Base-by-base conservation (phyloP, 2,888 invertebrate genomes). In the Meliscaeva auricollis region DNA sequence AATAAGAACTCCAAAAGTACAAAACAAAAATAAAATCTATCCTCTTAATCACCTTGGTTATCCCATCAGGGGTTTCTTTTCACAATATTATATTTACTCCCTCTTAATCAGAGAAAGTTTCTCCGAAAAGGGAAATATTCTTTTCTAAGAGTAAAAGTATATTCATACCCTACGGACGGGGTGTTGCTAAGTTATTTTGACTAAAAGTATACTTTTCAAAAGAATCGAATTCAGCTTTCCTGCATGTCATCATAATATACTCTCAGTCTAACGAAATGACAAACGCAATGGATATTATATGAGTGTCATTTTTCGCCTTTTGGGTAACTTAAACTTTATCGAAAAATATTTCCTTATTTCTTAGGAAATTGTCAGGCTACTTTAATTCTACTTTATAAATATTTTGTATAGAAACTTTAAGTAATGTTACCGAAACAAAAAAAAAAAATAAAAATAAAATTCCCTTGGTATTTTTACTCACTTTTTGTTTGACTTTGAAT, bases 391-490 rank as follows among this genome's bases (percentile, higher is more conserved):
- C n/a, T n/a, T n/a, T n/a, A n/a, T n/a, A n/a, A n/a, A 56, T 56
- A 5, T 56, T 3, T 0, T 50, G 3, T 6, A 6, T 13, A 30
- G 0, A 15, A 44, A 2, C 7, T 26, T 62, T 11, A 0, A 20
- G n/a, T n/a, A 35, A 35, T 3, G 5, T 11, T 13, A 17, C 32
- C 8, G 15, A 58, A 35, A 20, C 1, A 0, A 17, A 32, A 32
- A 15, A 32, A 30, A 32, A 35, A 32, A 38, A 9, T 6, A 9
- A 38, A 11, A 15, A 50, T 8, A 13, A 64, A 32, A 32, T 46
- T 64, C 64, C 64, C 64, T 13, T 64, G 64, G 32, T 13, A 64
- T 46, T 46, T 46, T 64, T 15, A 30, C 13, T 64, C 15, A 46
- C 44, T 20, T 46, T n/a, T 46, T 46, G 41, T 72, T 41, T 22